A percentile compares a stretch with the other conserved stretches of the same genome.
Evolutionary conservation across 23 tunicate genomes (phyloP).

Genomic region (Halocynthia roretzi): DNA sequence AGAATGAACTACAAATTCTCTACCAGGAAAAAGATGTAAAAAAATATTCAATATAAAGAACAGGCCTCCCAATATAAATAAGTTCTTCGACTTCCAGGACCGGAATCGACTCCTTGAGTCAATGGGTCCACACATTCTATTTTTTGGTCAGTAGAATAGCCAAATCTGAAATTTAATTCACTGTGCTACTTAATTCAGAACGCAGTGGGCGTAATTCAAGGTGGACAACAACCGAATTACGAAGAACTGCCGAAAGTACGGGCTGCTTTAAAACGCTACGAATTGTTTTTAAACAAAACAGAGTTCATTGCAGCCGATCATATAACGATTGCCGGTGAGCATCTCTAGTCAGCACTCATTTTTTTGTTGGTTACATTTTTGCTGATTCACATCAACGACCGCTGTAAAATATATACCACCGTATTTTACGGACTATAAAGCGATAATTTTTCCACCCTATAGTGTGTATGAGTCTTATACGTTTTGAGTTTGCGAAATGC

Average conservation of each 20-base stretch:
- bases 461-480: background rate
- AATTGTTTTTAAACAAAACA: background rate
- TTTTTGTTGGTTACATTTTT: background rate
- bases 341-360: background rate
- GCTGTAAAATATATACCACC: background rate
- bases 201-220: background rate
- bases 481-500: background rate
- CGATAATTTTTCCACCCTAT: background rate
- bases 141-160: too few species aligned
- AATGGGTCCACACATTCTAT: too few species aligned
- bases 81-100: too few species aligned
- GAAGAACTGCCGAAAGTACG: conserved; percentile 3
- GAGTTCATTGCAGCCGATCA: conserved; percentile 18
- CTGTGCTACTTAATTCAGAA: background rate
- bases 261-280: background rate
- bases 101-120: too few species aligned
- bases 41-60: too few species aligned
- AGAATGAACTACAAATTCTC: too few species aligned
- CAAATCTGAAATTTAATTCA: too few species aligned
- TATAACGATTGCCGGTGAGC: conserved; percentile 7
- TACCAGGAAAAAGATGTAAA: too few species aligned
- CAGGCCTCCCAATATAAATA: too few species aligned
- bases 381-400: background rate
- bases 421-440: background rate
- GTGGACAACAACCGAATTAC: conserved; percentile 1